Conservation (phyloP, 2,113 vertebrate genomes). For the Macheiramphus alcinus region DNA sequence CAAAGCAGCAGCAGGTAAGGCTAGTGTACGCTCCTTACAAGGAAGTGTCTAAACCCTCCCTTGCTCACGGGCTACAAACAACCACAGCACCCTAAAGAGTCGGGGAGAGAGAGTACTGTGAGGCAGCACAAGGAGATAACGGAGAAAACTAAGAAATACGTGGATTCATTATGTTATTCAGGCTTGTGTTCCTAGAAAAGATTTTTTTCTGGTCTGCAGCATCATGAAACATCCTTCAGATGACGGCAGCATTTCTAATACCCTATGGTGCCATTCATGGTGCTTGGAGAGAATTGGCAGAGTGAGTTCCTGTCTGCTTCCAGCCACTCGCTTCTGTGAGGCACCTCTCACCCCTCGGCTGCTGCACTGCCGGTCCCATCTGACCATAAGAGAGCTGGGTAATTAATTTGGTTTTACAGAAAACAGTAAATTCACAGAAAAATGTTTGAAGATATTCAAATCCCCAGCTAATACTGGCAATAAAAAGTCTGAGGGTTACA, state of each 20-base stretch:
- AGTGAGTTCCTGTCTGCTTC: neutral
- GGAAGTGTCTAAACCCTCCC: neutral
- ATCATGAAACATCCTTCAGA: neutral
- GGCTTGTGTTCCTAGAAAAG: neutral
- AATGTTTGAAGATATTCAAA: neutral
- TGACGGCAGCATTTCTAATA: neutral
- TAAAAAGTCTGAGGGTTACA: neutral
- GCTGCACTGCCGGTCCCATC: neutral
- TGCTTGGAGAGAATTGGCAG: neutral
- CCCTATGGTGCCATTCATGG: fast-evolving
- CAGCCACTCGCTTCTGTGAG: neutral
- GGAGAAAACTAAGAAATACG: neutral
- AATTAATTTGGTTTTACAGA: neutral
- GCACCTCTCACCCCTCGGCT: neutral
- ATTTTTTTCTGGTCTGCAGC: neutral
- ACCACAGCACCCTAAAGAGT: neutral
- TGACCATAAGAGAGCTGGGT: neutral
- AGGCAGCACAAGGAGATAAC: neutral
- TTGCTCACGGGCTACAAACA: neutral
- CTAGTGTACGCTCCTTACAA: neutral
- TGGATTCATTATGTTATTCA: neutral
- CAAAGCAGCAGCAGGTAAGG: slow-evolving; percentile 11
- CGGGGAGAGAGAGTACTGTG: neutral
- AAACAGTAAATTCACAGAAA: neutral
- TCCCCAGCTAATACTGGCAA: neutral